Percentiles rank a stretch among this genome's conserved stretches.
These are phyloP conservation scores for Ceyx margarethae DNA, from an alignment of 2,113 vertebrate species.

Conservation along the genomic window DNA sequence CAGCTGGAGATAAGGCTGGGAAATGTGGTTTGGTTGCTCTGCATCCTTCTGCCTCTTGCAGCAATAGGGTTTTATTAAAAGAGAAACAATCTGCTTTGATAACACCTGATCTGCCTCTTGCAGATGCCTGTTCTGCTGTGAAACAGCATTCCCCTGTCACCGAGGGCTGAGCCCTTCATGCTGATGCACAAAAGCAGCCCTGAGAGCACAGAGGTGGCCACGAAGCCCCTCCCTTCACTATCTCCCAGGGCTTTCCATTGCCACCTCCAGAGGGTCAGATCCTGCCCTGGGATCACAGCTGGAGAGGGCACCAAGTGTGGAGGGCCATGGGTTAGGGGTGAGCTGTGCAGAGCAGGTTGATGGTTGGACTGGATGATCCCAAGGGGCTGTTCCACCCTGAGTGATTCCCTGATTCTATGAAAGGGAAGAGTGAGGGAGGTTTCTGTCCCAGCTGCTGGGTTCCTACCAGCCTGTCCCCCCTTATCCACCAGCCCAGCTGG, in stretches of 20 bases:
- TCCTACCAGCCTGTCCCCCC: background rate
- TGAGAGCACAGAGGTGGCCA: background rate
- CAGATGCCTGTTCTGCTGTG: background rate
- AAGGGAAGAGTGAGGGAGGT: background rate
- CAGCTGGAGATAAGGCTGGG: background rate
- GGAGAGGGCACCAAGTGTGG: background rate
- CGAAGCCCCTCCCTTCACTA: background rate
- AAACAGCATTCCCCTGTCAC: background rate
- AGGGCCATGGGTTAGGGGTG: too few species aligned
- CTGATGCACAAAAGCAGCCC: background rate
- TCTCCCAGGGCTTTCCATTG: background rate
- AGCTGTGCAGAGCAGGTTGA: too few species aligned
- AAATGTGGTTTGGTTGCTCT: background rate
- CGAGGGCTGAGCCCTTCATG: background rate
- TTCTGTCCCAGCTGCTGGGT: background rate
- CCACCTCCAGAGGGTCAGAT: background rate
- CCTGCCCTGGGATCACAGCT: background rate
- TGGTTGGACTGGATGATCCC: too few species aligned
- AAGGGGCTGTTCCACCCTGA: too few species aligned
- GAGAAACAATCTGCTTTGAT: background rate
- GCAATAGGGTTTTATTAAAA: background rate
- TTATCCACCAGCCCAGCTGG: conserved; percentile 16
- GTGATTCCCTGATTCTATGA: too few species aligned
- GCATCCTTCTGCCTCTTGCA: background rate
- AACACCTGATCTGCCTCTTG: background rate